Base-by-base conservation (phyloP, 2,888 invertebrate genomes). In the Lycophotia porphyrea region DNA sequence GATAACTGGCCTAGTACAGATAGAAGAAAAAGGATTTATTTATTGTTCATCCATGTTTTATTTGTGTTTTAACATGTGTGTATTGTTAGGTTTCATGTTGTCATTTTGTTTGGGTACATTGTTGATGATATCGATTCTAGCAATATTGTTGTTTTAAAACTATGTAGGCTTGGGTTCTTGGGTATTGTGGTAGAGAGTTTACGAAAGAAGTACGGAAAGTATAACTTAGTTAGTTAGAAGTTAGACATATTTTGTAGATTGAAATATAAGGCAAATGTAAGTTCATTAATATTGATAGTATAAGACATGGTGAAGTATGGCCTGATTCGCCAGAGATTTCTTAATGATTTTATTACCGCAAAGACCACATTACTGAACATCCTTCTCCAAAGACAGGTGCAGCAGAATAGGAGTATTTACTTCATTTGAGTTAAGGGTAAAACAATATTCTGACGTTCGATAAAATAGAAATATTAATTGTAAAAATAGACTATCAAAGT, bases 1-100 rank as follows among this genome's bases (percentile, higher is more conserved):
- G 96, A 96, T 96, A 95, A 91, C 83, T 88, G 73, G 61, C 76
- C 67, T 70, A 47, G 90, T 91, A 93, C 83, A 39, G 92, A 82
- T 73, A 69, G 90, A 88, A 90, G 39, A 80, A 74, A 79, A 47
- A 58, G 44, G 27, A 24, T 49, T 72, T 63, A 36, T 72, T 73
- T 55, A 69, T 69, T 78, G 36, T 70, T 52, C 39, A 58, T 70
- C 8, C 24, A n/a, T 31, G 61, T 34, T 73, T 34, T 61, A 36
- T 67, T 63, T 49, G 47, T 7, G 27, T 49, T 39, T n/a, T 63
- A 18, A 39, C 61, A 34, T 67, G 36, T 36, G 34, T 42, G 34
- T 39, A 34, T 68, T 76, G 67, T 70, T n/a, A 13, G n/a, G n/a
- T 65, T 49, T 55, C 1, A 52, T 3, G 34, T 64, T 34, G 36